Percentiles rank a stretch among this genome's conserved stretches.
Conservation (phyloP, 2,113 vertebrate genomes). For the Psephotus haematonotus region DNA sequence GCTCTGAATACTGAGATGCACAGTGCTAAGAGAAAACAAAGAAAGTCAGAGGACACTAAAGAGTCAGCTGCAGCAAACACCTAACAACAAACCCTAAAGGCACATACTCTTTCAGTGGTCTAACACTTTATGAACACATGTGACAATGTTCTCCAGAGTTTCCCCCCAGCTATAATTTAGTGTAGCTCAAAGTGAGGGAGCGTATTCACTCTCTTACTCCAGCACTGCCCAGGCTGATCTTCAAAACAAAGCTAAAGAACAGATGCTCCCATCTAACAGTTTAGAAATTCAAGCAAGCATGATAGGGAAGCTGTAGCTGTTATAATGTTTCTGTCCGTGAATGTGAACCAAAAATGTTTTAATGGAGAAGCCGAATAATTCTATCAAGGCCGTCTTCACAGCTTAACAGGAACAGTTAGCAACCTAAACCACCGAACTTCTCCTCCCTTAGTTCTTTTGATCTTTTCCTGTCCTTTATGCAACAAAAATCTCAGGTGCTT, state of each 20-base stretch:
- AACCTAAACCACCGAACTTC: accelerated
- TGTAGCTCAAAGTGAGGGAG: not conserved
- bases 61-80: not conserved
- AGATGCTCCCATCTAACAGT: not conserved
- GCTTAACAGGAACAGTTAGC: not conserved
- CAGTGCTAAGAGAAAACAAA: slow-evolving; percentile 85
- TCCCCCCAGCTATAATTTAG: not conserved
- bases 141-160: not conserved
- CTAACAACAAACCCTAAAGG: not conserved
- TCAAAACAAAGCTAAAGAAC: not conserved
- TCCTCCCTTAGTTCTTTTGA: not conserved
- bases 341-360: not conserved
- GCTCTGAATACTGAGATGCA: slow-evolving; percentile 97
- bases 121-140: not conserved
- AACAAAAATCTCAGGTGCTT: not conserved
- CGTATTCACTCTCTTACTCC: not conserved
- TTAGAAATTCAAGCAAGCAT: not conserved
- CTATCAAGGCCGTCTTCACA: not conserved
- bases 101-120: not conserved
- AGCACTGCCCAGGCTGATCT: not conserved
- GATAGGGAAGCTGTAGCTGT: not conserved
- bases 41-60: slow-evolving; percentile 35
- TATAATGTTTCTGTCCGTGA: accelerated
- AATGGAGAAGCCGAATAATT: not conserved
- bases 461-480: not conserved